phyloP scores from a whole-genome alignment of 2,797 vertebrate species.

The Selene dorsalis region DNA sequence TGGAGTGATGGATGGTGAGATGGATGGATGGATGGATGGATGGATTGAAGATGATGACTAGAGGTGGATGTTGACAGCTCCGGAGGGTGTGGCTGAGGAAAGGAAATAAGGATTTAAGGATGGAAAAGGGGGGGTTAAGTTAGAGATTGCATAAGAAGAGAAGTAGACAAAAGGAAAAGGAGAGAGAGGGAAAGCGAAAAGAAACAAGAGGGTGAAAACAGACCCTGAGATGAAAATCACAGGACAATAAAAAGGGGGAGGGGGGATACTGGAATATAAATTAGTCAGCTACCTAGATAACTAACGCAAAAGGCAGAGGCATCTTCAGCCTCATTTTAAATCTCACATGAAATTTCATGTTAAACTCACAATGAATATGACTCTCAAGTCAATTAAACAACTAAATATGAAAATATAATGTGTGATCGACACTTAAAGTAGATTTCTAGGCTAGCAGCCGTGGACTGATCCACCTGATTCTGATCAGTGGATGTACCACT shows the following conservation, averaged over 20 bases:
- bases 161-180: conserved; percentile 10
- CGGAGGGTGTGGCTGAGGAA: conserved; percentile 24
- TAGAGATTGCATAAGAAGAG: conserved; percentile 31
- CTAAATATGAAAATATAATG: too few relatives aligned
- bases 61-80: conserved; percentile 11
- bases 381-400: too few relatives aligned
- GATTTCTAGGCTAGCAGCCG: too few relatives aligned
- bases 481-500: too few relatives aligned
- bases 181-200: not conserved
- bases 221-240: conserved; percentile 21
- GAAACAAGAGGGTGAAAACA: not conserved
- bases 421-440: too few relatives aligned
- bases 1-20: conserved; percentile 33
- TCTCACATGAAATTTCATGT: not conserved
- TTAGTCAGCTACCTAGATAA: not conserved
- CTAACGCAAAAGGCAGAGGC: not conserved
- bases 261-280: conserved; percentile 2
- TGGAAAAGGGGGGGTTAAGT: not conserved
- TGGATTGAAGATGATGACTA: conserved; percentile 23
- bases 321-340: not conserved
- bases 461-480: too few relatives aligned
- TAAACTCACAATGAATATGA: not conserved
- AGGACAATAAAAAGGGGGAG: not conserved
- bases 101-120: conserved; percentile 26
- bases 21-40: conserved; percentile 23